Percentiles rank a stretch among this genome's conserved stretches.
phyloP scores from a whole-genome alignment of 2,888 invertebrate species.

The Hololepta plana region DNA sequence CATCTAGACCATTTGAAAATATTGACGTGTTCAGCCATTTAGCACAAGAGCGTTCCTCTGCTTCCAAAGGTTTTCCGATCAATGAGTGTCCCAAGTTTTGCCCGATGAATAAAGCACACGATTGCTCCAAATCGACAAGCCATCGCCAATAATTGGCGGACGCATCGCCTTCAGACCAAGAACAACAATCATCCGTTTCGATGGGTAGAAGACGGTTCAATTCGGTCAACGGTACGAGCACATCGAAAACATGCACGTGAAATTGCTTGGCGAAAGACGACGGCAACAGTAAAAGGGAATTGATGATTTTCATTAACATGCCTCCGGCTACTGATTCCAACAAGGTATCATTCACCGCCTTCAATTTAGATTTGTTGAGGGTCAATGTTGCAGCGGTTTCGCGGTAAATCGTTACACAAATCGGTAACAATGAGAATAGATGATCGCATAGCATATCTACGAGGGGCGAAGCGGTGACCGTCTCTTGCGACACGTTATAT shows the following conservation, averaged over 20 bases:
- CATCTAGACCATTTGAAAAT: slow-evolving; percentile 21
- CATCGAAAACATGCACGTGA: slow-evolving; percentile 22
- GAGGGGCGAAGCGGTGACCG: no score
- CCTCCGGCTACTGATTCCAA: slow-evolving; percentile 36
- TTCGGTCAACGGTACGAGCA: slow-evolving; percentile 24
- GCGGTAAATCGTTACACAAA: no score
- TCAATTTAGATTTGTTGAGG: no score
- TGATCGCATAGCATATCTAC: no score
- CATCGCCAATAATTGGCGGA: slow-evolving; percentile 38
- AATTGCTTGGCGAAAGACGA: slow-evolving; percentile 23
- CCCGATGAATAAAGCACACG: slow-evolving; percentile 39
- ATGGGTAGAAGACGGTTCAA: slow-evolving; percentile 25
- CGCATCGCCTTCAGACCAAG: no score
- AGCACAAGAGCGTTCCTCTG: slow-evolving; percentile 6
- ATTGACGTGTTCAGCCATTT: slow-evolving; percentile 29
- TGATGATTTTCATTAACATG: slow-evolving; percentile 36
- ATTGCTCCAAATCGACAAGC: slow-evolving; percentile 39
- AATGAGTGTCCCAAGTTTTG: slow-evolving; percentile 37
- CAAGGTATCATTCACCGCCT: no score
- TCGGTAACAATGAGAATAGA: no score
- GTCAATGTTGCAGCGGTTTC: no score
- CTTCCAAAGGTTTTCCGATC: slow-evolving; percentile 21
- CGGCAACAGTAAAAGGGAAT: slow-evolving; percentile 35
- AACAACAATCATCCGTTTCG: no score
- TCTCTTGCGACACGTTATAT: no score